Conservation (phyloP, 2,113 vertebrate genomes). For the Circaetus gallicus region DNA sequence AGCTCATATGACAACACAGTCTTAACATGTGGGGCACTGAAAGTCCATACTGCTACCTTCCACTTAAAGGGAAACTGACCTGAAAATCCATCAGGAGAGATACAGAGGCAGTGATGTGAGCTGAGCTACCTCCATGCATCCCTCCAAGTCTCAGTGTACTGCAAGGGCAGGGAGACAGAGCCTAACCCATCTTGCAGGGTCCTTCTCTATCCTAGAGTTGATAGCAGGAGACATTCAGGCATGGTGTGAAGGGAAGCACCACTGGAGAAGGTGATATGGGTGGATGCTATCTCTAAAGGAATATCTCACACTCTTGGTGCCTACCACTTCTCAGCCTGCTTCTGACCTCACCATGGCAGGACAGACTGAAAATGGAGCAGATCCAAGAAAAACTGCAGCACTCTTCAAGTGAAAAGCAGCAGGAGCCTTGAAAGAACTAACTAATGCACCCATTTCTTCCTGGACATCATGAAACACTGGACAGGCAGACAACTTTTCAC, state of each 20-base stretch:
- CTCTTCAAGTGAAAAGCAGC: neutral
- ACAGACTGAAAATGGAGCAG: neutral
- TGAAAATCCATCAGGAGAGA: accelerated
- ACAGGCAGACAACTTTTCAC: neutral
- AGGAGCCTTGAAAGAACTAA: neutral
- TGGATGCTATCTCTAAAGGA: neutral
- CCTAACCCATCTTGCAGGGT: neutral
- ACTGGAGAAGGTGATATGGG: neutral
- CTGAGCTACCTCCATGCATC: neutral
- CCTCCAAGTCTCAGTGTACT: neutral
- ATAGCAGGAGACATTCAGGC: neutral
- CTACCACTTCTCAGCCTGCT: neutral
- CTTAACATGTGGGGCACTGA: neutral
- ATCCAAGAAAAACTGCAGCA: neutral
- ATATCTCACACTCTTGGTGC: too few relatives aligned
- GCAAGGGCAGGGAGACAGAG: neutral
- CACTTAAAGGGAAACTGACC: neutral
- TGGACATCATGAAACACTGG: neutral
- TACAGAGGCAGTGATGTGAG: neutral
- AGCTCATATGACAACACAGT: neutral
- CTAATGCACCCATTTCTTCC: neutral
- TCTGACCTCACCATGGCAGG: neutral
- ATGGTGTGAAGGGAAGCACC: neutral
- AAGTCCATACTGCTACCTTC: neutral
- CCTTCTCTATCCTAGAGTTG: neutral